Percentiles rank a stretch among this genome's conserved stretches.
These are phyloP conservation scores for Drosophila sucinea DNA, from an alignment of 1,140 invertebrate species.

Conservation along the genomic window DNA sequence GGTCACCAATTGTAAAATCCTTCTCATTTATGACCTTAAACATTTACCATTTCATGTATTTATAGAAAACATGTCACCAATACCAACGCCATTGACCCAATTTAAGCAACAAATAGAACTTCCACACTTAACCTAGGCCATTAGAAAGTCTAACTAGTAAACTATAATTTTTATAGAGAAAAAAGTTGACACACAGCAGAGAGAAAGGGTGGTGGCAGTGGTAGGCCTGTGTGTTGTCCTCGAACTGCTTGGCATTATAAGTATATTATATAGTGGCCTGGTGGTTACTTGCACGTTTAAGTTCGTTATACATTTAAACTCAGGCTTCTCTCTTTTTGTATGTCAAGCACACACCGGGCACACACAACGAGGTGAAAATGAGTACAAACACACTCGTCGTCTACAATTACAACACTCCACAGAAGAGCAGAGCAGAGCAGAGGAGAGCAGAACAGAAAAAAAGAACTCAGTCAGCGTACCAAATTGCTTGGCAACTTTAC, in stretches of 20 bases:
- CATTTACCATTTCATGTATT: constrained; percentile 1
- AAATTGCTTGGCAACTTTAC: constrained; percentile 78
- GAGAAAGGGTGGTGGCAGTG: not conserved
- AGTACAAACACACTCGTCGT: constrained; percentile 71
- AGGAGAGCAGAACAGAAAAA: constrained; percentile 17
- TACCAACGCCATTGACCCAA: constrained; percentile 38
- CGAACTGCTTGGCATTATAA: constrained; percentile 55
- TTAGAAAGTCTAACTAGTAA: constrained; percentile 54
- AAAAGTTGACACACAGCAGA: constrained; percentile 54
- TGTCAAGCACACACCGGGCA: constrained; percentile 66
- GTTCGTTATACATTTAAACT: constrained; percentile 75
- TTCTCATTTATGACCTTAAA: not conserved
- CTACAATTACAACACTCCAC: constrained; percentile 72
- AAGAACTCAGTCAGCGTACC: constrained; percentile 54
- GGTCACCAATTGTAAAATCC: constrained; percentile 2
- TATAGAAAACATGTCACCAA: constrained; percentile 5
- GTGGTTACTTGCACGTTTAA: constrained; percentile 77
- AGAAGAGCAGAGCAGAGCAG: constrained; percentile 20
- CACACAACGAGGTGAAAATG: constrained; percentile 71
- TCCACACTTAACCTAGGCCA: constrained; percentile 33
- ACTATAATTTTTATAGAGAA: constrained; percentile 63
- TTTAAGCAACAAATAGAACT: constrained; percentile 13
- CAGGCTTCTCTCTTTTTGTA: constrained; percentile 51
- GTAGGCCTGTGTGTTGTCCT: constrained; percentile 64
- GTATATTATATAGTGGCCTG: constrained; percentile 51